Evolutionary conservation across 1,140 invertebrate species (phyloP).

Genomic region (Drosophila sp.): DNA sequence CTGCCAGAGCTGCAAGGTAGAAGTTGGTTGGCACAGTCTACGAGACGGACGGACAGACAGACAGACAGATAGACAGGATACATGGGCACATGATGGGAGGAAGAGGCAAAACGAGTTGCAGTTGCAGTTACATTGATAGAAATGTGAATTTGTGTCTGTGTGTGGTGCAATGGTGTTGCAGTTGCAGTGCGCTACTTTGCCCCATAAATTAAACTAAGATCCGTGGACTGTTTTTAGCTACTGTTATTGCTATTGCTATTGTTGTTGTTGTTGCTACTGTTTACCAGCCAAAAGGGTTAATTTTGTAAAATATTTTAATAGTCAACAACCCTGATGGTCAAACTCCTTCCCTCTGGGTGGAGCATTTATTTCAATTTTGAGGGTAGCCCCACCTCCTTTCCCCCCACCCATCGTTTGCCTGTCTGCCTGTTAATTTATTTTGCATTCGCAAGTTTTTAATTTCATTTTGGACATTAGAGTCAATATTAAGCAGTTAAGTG

Average conservation of each 20-base stretch:
- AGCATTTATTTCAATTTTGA: constrained; percentile 8
- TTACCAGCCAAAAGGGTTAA: constrained; percentile 58
- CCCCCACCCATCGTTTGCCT: no score
- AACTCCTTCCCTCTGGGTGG: constrained; percentile 28
- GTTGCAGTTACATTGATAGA: constrained; percentile 47
- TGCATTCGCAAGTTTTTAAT: constrained; percentile 58
- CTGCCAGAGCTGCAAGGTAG: constrained; percentile 36
- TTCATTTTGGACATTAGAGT: constrained; percentile 47
- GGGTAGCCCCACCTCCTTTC: background rate
- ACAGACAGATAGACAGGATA: constrained; percentile 17
- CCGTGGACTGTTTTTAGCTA: constrained; percentile 7
- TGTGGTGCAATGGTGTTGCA: constrained; percentile 17
- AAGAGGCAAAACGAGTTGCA: constrained; percentile 50
- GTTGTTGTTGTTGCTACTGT: constrained; percentile 25
- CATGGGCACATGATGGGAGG: constrained; percentile 1
- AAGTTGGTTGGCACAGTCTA: constrained; percentile 25
- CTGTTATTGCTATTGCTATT: background rate
- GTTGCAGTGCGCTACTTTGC: constrained; percentile 11
- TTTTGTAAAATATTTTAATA: constrained; percentile 76
- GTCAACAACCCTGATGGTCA: constrained; percentile 35
- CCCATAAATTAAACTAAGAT: constrained; percentile 64
- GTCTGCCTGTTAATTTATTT: constrained; percentile 56
- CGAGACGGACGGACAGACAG: constrained; percentile 9
- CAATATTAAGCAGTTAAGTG: constrained; percentile 54
- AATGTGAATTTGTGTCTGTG: constrained; percentile 3